Conservation (phyloP, 2,113 vertebrate species). For the Dicaeum eximium region DNA sequence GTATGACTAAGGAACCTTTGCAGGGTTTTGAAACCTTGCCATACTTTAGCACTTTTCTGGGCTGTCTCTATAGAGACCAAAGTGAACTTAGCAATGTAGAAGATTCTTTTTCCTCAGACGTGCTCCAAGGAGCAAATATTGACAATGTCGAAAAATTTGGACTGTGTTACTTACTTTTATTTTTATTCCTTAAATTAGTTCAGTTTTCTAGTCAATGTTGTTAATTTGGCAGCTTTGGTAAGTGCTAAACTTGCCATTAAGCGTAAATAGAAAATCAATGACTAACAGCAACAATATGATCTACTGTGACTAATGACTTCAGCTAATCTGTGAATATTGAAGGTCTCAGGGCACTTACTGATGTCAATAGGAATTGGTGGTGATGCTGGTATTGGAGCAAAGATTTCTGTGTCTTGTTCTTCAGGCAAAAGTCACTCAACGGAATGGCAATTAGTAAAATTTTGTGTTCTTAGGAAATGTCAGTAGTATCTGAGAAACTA, state of each 20-base stretch:
- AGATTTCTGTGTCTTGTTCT: background rate
- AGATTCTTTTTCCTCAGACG: background rate
- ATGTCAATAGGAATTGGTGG: background rate
- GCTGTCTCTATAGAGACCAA: background rate
- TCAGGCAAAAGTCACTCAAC: background rate
- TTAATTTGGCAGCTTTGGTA: background rate
- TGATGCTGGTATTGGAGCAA: background rate
- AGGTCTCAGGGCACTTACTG: background rate
- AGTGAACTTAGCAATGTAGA: background rate
- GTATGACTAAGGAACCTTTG: constrained; percentile 9
- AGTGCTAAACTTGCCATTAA: constrained; percentile 6
- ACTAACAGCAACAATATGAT: background rate
- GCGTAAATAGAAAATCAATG: background rate
- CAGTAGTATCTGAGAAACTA: background rate
- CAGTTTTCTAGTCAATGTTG: background rate
- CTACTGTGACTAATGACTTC: background rate
- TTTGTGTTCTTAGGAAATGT: background rate
- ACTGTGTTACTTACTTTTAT: background rate
- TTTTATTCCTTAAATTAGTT: background rate
- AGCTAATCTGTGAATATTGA: background rate
- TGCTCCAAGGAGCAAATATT: background rate
- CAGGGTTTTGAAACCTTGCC: background rate
- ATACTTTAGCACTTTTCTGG: background rate
- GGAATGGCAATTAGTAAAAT: background rate
- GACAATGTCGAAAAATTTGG: background rate